Conservation (phyloP, 2,888 invertebrate genomes). For the Arctia plantaginis region DNA sequence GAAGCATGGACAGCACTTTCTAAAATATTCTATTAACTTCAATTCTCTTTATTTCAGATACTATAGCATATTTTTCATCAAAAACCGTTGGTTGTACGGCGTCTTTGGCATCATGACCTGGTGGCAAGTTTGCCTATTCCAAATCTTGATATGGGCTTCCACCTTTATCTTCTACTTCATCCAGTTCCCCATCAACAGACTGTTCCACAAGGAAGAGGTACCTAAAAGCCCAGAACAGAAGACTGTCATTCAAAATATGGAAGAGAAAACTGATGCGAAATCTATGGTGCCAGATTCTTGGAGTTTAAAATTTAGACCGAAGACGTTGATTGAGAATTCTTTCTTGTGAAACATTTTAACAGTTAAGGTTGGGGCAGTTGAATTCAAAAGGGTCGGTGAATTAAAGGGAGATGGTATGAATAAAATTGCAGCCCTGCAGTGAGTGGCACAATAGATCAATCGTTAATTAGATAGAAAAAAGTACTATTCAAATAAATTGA, state of each 20-base stretch:
- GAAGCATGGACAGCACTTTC: neutral
- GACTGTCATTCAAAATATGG: slow-evolving; percentile 23
- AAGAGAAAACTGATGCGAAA: neutral
- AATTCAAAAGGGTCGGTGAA: neutral
- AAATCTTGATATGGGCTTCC: slow-evolving; percentile 70
- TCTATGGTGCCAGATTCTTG: neutral
- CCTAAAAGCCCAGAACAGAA: neutral
- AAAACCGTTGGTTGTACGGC: slow-evolving; percentile 82
- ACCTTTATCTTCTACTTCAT: slow-evolving; percentile 72
- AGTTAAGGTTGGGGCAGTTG: neutral
- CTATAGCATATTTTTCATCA: slow-evolving; percentile 78
- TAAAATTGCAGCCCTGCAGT: neutral
- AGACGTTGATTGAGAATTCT: slow-evolving; percentile 65
- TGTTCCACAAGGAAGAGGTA: slow-evolving; percentile 64
- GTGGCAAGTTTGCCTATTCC: slow-evolving; percentile 80
- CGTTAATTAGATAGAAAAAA: neutral
- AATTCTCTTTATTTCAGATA: slow-evolving; percentile 66
- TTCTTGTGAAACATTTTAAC: slow-evolving; percentile 56
- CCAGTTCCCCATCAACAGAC: slow-evolving; percentile 75
- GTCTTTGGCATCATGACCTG: slow-evolving; percentile 84
- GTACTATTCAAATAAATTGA: neutral
- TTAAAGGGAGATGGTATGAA: neutral
- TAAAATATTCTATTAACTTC: neutral
- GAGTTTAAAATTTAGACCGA: slow-evolving; percentile 58
- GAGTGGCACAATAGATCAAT: neutral